These are phyloP conservation scores for Manis pentadactyla DNA, from an alignment of 2,797 vertebrate species.

Conservation along the genomic window DNA sequence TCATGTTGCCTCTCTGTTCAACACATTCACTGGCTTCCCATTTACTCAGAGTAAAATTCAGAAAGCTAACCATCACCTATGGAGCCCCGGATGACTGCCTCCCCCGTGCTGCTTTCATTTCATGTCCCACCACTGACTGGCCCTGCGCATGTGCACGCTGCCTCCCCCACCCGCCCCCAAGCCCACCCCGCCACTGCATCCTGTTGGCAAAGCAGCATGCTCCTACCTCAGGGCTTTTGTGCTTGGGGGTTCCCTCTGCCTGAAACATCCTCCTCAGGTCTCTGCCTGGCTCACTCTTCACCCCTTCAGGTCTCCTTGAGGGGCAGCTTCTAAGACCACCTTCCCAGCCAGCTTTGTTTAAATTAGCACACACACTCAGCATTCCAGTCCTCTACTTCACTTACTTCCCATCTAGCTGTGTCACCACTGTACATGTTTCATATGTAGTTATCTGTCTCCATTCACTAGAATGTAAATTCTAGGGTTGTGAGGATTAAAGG, in stretches of 20 bases:
- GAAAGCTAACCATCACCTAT: not conserved
- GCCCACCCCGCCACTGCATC: no score
- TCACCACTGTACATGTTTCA: not conserved
- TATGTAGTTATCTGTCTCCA: not conserved
- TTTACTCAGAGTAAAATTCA: not conserved
- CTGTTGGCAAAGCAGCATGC: not conserved
- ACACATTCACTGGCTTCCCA: not conserved
- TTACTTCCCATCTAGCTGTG: not conserved
- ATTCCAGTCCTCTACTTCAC: not conserved
- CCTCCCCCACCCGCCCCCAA: accelerated
- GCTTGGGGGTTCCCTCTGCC: not conserved
- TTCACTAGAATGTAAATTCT: not conserved
- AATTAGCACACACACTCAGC: not conserved
- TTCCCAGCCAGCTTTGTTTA: not conserved
- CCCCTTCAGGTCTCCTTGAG: not conserved
- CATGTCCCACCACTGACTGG: not conserved
- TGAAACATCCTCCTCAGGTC: not conserved
- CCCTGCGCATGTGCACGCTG: no score
- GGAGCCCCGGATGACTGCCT: not conserved
- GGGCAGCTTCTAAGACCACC: not conserved
- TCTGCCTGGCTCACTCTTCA: not conserved
- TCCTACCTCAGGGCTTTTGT: not conserved
- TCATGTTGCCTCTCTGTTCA: not conserved
- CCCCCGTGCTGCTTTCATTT: not conserved
- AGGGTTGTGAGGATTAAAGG: not conserved